Conservation (phyloP, 2,888 invertebrate genomes). For the Caenorhabditis afra region DNA sequence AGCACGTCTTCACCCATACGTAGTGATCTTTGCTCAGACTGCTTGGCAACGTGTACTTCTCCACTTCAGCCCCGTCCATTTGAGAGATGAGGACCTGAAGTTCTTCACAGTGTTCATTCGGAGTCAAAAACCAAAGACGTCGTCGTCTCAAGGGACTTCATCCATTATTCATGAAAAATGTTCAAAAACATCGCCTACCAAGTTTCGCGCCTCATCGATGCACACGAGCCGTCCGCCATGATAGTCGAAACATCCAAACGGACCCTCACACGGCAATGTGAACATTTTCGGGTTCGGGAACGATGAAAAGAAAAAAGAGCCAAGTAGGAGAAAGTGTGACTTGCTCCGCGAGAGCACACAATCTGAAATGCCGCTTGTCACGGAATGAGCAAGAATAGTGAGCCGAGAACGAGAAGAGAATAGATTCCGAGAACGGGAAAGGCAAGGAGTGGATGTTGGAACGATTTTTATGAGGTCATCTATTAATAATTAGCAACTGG, state of each 20-base stretch:
- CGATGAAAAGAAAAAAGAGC: too few species aligned
- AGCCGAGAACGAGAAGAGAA: neutral
- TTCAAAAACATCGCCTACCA: constrained; percentile 31
- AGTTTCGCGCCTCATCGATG: constrained; percentile 49
- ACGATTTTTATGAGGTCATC: constrained; percentile 7
- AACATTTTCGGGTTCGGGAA: constrained; percentile 34
- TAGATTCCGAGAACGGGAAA: neutral
- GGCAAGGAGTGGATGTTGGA: neutral
- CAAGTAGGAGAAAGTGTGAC: neutral
- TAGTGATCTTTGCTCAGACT: constrained; percentile 39
- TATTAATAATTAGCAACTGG: constrained; percentile 4
- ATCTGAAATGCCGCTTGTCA: constrained; percentile 8
- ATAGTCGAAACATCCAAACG: constrained; percentile 60
- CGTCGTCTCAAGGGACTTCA: neutral
- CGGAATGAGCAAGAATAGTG: neutral
- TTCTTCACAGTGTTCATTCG: too few species aligned
- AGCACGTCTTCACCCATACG: constrained; percentile 56
- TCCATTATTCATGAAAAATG: constrained; percentile 19
- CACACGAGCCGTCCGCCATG: constrained; percentile 38
- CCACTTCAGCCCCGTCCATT: constrained; percentile 39
- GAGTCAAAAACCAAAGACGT: neutral
- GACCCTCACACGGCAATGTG: constrained; percentile 51
- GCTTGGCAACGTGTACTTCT: constrained; percentile 37
- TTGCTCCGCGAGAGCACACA: constrained; percentile 2
- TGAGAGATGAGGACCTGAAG: constrained; percentile 31